Evolutionary conservation across 2,797 vertebrate genomes (phyloP).

Genomic region (Xerus rutilus): DNA sequence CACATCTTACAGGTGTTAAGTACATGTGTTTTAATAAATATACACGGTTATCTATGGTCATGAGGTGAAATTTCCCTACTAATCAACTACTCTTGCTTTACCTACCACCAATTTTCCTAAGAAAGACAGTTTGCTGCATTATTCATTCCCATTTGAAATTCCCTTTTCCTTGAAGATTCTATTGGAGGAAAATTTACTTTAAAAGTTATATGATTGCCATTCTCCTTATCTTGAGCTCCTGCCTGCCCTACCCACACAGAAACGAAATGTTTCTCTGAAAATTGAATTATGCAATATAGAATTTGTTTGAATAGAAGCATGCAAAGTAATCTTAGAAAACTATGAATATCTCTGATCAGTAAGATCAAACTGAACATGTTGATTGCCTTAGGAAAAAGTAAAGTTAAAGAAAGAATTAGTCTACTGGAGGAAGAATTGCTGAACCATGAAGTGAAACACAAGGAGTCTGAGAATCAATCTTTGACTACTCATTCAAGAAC

Average conservation of each 20-base stretch:
- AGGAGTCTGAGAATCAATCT: neutral
- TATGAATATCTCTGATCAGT: neutral
- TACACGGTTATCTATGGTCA: slow-evolving; percentile 36
- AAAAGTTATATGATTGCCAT: neutral
- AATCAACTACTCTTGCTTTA: slow-evolving; percentile 10
- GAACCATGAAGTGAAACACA: neutral
- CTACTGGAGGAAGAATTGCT: neutral
- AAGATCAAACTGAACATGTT: neutral
- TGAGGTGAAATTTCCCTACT: neutral
- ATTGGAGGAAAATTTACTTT: neutral
- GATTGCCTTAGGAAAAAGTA: neutral
- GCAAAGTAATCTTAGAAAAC: neutral
- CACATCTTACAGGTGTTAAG: neutral
- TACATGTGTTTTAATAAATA: slow-evolving; percentile 55
- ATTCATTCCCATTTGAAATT: neutral
- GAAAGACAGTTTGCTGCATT: neutral
- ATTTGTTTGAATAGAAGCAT: neutral
- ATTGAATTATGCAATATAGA: neutral
- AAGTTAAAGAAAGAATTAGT: slow-evolving; percentile 11
- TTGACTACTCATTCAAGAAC: neutral
- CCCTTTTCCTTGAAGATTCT: neutral
- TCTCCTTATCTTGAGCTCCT: neutral
- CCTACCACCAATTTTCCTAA: neutral
- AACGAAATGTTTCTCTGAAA: neutral
- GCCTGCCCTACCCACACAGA: neutral